phyloP scores from a whole-genome alignment of 2,113 vertebrate species.

The Amazona vittata region DNA sequence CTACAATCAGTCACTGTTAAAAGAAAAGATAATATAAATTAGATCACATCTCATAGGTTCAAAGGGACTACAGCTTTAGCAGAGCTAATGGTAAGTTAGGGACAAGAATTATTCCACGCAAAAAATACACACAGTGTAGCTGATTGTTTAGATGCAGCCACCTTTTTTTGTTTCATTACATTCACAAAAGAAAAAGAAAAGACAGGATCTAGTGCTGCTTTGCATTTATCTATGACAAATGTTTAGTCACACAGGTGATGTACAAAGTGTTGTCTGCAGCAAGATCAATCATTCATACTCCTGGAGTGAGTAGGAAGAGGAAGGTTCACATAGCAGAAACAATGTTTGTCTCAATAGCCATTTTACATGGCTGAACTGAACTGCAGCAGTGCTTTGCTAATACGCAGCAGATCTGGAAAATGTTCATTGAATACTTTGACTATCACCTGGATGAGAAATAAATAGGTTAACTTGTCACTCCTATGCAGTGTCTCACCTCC shows the following conservation, averaged over 20 bases:
- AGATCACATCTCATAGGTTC: background rate
- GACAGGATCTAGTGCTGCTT: background rate
- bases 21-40: background rate
- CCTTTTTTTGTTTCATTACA: background rate
- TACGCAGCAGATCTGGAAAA: background rate
- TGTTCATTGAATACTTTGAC: background rate
- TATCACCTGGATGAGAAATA: background rate
- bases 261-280: background rate
- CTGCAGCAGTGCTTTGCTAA: background rate
- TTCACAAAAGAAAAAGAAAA: background rate
- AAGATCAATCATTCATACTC: background rate
- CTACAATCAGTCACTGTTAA: constrained; percentile 82
- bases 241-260: background rate
- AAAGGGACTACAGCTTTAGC: background rate
- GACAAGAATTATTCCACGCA: background rate
- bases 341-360: background rate
- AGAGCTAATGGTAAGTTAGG: background rate
- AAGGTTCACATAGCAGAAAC: background rate
- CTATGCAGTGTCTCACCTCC: background rate
- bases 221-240: background rate
- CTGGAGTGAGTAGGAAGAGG: background rate
- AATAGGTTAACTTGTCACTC: background rate
- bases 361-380: background rate
- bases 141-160: background rate
- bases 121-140: background rate